Conservation (phyloP, 2,113 vertebrate genomes). For the Myrmecobius fasciatus region DNA sequence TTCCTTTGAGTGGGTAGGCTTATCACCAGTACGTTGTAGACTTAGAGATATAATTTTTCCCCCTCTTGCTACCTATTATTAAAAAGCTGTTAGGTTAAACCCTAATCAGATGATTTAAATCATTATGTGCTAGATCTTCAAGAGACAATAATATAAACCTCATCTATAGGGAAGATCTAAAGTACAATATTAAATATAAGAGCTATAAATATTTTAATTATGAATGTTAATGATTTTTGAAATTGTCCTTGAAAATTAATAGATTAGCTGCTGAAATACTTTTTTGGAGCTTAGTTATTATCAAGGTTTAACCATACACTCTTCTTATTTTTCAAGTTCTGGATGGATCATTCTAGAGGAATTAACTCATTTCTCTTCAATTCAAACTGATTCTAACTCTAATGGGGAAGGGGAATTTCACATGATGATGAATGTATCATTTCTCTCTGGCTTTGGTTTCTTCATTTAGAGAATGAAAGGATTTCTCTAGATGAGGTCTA, state of each 20-base stretch:
- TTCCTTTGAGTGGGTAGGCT: not conserved
- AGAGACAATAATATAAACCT: not conserved
- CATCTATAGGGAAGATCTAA: not conserved
- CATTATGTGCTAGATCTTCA: not conserved
- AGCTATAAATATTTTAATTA: conserved; percentile 21
- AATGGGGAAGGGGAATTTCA: not conserved
- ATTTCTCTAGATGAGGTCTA: not conserved
- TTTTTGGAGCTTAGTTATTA: not conserved
- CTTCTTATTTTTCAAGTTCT: not conserved
- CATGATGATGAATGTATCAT: not conserved
- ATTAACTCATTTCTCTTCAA: not conserved
- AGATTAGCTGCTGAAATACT: not conserved
- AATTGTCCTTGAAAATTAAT: conserved; percentile 12
- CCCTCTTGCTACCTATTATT: not conserved
- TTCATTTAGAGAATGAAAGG: not conserved
- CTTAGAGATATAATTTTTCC: not conserved
- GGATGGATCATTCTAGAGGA: not conserved
- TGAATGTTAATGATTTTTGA: conserved; percentile 3
- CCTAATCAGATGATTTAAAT: not conserved
- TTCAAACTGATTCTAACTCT: not conserved
- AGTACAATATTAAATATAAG: not conserved
- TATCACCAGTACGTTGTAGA: not conserved
- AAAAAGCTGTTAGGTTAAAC: not conserved
- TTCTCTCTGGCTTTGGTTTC: not conserved
- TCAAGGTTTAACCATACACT: not conserved